Evolutionary conservation across 2,888 invertebrate genomes (phyloP).

Genomic region (Cheilosia grossa): DNA sequence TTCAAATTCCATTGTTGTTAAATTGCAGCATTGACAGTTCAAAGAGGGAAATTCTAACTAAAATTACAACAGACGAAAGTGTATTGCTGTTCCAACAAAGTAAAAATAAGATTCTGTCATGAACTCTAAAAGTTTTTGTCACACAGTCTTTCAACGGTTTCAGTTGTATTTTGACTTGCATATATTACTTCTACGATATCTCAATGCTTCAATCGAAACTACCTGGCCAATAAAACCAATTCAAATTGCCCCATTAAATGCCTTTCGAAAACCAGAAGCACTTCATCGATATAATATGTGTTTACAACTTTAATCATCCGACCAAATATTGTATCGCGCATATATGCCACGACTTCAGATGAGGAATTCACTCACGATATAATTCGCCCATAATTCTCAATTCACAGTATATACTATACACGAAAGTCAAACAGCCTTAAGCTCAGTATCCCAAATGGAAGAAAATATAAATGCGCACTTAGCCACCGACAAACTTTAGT

Average conservation of each 20-base stretch:
- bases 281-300: slow-evolving; percentile 27
- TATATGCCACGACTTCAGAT: slow-evolving; percentile 1
- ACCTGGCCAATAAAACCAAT: background rate
- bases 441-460: slow-evolving; percentile 47
- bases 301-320: slow-evolving; percentile 51
- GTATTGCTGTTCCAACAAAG: too few relatives aligned
- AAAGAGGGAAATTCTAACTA: too few relatives aligned
- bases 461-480: slow-evolving; percentile 36
- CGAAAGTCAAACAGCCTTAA: slow-evolving; percentile 54
- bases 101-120: too few relatives aligned
- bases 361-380: slow-evolving; percentile 9
- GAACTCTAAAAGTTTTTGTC: too few relatives aligned
- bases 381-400: slow-evolving; percentile 46
- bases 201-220: slow-evolving; percentile 1
- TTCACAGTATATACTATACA: slow-evolving; percentile 1
- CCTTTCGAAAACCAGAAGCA: slow-evolving; percentile 51
- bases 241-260: background rate
- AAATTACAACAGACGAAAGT: too few relatives aligned
- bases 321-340: slow-evolving; percentile 24
- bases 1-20: too few relatives aligned
- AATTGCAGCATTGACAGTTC: too few relatives aligned
- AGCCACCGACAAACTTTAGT: background rate
- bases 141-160: too few relatives aligned
- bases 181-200: slow-evolving; percentile 1
- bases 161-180: too few relatives aligned